Percentiles rank a stretch among this genome's conserved stretches.
Conservation (phyloP, 35 echinoderm and acorn worm genomes). For the Heliocidaris erythrogramma region DNA sequence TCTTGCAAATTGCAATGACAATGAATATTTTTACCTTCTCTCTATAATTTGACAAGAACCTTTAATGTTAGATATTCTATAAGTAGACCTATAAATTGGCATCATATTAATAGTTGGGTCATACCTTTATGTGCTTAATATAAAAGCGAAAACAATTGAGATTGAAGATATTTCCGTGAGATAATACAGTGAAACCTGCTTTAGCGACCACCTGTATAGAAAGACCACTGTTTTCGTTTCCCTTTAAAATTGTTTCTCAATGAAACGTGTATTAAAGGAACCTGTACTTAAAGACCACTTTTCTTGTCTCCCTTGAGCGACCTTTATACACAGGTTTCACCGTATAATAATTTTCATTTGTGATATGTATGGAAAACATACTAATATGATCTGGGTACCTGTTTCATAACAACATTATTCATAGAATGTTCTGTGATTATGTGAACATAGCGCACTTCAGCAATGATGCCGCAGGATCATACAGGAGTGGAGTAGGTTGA, state of each 20-base stretch:
- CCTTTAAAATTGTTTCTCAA: no score
- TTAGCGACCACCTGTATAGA: no score
- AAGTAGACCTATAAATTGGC: neutral
- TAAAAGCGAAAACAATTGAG: neutral
- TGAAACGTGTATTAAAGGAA: no score
- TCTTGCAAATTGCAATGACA: neutral
- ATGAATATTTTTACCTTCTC: neutral
- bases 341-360: neutral
- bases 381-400: neutral
- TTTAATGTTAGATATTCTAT: neutral
- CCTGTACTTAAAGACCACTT: no score
- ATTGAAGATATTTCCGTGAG: no score
- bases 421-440: neutral
- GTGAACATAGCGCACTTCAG: neutral
- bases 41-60: neutral
- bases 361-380: neutral
- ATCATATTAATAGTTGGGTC: neutral
- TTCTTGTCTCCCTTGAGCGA: no score
- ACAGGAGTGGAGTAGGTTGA: neutral
- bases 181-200: no score
- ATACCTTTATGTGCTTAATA: neutral
- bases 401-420: neutral
- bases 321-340: no score
- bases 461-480: neutral
- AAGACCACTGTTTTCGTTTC: no score